phyloP scores from a whole-genome alignment of 2,888 invertebrate genomes.

The Ophioninae sp. region DNA sequence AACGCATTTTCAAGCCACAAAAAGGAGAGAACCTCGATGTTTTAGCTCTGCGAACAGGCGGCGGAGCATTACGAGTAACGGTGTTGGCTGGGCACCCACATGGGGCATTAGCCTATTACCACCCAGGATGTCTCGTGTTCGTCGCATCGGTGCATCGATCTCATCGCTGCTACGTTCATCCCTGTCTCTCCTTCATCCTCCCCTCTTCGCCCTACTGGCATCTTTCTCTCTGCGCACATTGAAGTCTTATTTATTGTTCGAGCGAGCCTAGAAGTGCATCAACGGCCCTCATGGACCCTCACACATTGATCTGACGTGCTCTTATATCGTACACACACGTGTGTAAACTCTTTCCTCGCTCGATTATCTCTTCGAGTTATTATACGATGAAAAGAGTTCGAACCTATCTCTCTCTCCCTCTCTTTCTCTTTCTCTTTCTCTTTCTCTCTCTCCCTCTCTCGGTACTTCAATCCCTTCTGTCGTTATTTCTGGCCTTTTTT shows the following conservation, averaged over 20 bases:
- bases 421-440: slow-evolving; percentile 53
- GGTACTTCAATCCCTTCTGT: slow-evolving; percentile 17
- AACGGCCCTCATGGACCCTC: slow-evolving; percentile 11
- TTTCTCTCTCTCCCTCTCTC: slow-evolving; percentile 51
- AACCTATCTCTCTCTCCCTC: slow-evolving; percentile 37
- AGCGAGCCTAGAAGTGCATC: slow-evolving; percentile 35
- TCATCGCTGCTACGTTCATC: slow-evolving; percentile 23
- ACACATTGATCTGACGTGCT: slow-evolving; percentile 58
- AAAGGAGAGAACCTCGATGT: slow-evolving; percentile 9
- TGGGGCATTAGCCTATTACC: slow-evolving; percentile 74
- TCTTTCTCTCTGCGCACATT: slow-evolving; percentile 66
- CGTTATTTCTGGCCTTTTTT: slow-evolving; percentile 61
- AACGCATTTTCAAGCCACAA: slow-evolving; percentile 23
- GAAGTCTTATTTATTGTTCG: slow-evolving; percentile 77
- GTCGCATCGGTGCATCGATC: slow-evolving; percentile 60
- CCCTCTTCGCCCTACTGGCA: neutral
- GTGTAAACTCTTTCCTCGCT: slow-evolving; percentile 60
- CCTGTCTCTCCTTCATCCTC: slow-evolving; percentile 3
- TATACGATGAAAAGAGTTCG: slow-evolving; percentile 66
- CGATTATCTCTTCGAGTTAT: slow-evolving; percentile 76
- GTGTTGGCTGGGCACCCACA: slow-evolving; percentile 66
- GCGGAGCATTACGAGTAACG: slow-evolving; percentile 62
- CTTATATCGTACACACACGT: slow-evolving; percentile 50
- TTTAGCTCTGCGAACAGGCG: slow-evolving; percentile 42
- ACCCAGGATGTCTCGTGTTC: slow-evolving; percentile 74